Base-by-base conservation (phyloP, 2,888 invertebrate species). In the Sturmia bella region DNA sequence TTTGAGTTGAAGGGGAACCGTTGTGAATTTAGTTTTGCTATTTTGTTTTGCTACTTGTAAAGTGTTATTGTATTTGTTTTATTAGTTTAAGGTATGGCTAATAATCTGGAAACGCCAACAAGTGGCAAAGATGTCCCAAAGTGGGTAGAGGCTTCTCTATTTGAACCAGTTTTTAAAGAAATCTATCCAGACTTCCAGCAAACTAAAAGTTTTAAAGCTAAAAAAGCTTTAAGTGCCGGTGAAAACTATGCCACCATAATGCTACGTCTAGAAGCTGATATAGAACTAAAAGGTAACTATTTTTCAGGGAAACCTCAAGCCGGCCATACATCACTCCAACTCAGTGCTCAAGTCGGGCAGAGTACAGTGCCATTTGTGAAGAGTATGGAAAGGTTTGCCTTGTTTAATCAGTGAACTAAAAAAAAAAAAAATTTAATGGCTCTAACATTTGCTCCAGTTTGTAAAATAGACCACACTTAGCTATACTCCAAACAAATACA, bases 191-290 rank as follows among this genome's bases (percentile, higher is more conserved):
- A 84, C 7, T 86, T 83, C 17, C 63, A 76, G 15, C 78, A 68
- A 74, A 86, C 85, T 2, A 79, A 61, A n/a, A 73, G 75, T 3
- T 87, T 89, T 59, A 85, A 83, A 9, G 84, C 84, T 0, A 72
- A 52, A 6, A 82, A 82, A 1, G 89, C 88, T 11, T 68, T 84
- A 3, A 85, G 80, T 3, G 84, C 86, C 0, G 90, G 89, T 0
- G 90, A 90, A 75, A 90, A 90, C 74, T 90, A 87, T 82, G 84
- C 87, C n/a, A 89, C 89, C 0, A 61, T 87, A 2, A 88, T 90
- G 87, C 52, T 88, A 24, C 85, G 89, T 11, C 24, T 87, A 2
- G 66, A 83, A 15, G 83, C 89, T 12, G 86, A 86, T 0, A 70
- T 88, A 12, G 86, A 88, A 54, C 68, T 89, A 12, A 74, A 85